phyloP scores from a whole-genome alignment of 2,113 vertebrate genomes.

The Pituophis catenifer region DNA sequence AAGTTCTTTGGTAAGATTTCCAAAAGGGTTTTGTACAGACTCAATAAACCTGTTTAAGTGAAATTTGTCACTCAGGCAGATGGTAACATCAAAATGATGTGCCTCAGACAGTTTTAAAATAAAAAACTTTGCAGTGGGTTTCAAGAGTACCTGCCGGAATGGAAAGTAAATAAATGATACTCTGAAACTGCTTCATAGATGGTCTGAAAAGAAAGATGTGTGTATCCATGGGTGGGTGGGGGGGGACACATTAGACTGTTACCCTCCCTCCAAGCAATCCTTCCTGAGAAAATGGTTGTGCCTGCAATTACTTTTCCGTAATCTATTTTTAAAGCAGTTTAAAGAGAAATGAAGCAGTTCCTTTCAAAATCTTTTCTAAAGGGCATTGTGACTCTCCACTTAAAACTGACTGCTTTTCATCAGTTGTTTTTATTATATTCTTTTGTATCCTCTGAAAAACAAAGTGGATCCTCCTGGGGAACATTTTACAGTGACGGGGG shows the following conservation, averaged over 20 bases:
- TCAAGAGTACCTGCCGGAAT: conserved; percentile 47
- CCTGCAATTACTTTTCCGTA: conserved; percentile 25
- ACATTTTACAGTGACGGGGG: conserved; percentile 8
- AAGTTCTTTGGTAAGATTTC: conserved; percentile 24
- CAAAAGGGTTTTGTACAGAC: neutral
- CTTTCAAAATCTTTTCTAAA: neutral
- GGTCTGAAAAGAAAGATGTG: conserved; percentile 8
- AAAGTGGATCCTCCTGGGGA: neutral
- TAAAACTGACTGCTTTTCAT: conserved; percentile 8
- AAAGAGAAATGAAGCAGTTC: neutral
- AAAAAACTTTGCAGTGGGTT: conserved; percentile 46
- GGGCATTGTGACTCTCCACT: neutral
- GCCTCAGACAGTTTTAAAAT: conserved; percentile 53
- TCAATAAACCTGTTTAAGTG: conserved; percentile 47
- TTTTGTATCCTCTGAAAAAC: neutral
- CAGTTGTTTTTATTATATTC: conserved; percentile 25
- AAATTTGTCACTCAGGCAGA: conserved; percentile 53
- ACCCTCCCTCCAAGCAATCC: conserved; percentile 5
- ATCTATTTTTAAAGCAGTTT: conserved; percentile 39
- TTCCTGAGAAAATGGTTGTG: neutral
- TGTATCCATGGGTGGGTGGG: neutral
- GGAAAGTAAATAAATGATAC: conserved; percentile 33
- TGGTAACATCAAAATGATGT: conserved; percentile 25
- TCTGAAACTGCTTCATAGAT: conserved; percentile 39
- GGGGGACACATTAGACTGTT: neutral